Base-by-base conservation (phyloP, 2,888 invertebrate genomes). In the Congeria kusceri region DNA sequence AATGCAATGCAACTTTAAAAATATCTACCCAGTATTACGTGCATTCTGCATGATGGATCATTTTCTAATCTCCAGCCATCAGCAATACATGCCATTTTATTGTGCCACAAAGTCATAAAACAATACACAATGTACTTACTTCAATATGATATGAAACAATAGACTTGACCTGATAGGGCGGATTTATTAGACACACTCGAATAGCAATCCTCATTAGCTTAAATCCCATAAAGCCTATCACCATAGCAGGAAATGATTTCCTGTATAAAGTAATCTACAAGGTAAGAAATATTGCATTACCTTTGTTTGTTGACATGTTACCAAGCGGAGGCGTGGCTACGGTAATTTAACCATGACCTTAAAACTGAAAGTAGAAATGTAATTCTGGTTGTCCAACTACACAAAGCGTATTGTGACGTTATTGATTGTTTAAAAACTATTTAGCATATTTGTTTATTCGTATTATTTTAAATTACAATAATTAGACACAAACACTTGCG, bases 301-400 rank as follows among this genome's bases (percentile, higher is more conserved):
- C 80, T 70, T 59, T 62, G 77, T 80, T 80, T 80, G 80, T 80
- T 80, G 80, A 80, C 77, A 80, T 77, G 80, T 80, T 77, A 73
- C 80, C 77, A 80, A 77, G 80, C 71, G 80, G 67, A 56, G 69
- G 69, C 62, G 39, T 47, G 73, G 61, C 67, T 61, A 76, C 76
- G 69, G 76, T 39, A 69, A 72, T 67, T 59, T 62, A 57, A 68
- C 67, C 64, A 57, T 25, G 25, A 56, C 28, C 27, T 63, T n/a
- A 29, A 75, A 75, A 75, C 75, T 64, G 75, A 75, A 75, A 75
- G 75, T 75, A 75, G 68, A 64, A 44, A 39, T 39, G 3, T 39
- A 9, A 39, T 13, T 39, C 9, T 11, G 9, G 39, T 15, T 39
- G 1, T 9, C 32, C 4, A 32, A 32, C 32, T 13, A 11, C 3